Conservation (phyloP, 2,888 invertebrate species). For the Ophion ellenae region DNA sequence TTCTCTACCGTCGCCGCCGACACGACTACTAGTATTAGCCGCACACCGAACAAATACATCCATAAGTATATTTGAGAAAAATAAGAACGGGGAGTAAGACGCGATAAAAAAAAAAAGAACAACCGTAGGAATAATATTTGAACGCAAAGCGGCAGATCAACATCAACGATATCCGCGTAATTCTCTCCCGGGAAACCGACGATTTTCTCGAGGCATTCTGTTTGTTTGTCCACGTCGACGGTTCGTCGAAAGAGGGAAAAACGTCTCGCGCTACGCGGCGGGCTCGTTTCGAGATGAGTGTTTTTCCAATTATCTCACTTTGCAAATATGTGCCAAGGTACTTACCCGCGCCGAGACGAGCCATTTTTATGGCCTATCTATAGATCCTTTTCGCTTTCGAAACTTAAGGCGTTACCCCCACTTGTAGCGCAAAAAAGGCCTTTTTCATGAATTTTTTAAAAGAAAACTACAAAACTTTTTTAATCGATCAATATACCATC, state of each 20-base stretch:
- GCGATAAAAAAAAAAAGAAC: slow-evolving; percentile 11
- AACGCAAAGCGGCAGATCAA: background rate
- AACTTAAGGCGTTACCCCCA: no score
- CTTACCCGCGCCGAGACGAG: background rate
- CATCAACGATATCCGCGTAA: slow-evolving; percentile 23
- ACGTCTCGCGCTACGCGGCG: background rate
- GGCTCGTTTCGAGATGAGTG: slow-evolving; percentile 10
- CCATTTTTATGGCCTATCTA: slow-evolving; percentile 3
- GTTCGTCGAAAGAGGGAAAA: slow-evolving; percentile 14
- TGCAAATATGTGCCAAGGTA: slow-evolving; percentile 35
- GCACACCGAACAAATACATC: slow-evolving; percentile 39
- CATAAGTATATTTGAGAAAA: slow-evolving; percentile 54
- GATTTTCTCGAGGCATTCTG: background rate
- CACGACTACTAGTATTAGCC: slow-evolving; percentile 61
- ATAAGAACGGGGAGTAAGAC: slow-evolving; percentile 30
- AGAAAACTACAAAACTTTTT: no score
- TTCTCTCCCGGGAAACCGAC: background rate
- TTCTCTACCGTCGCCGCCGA: slow-evolving; percentile 43
- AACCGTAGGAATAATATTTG: slow-evolving; percentile 16
- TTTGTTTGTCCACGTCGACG: slow-evolving; percentile 34
- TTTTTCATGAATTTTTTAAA: no score
- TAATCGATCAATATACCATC: no score
- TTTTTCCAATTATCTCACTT: slow-evolving; percentile 42
- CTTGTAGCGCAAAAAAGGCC: no score
- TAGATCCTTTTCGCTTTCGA: background rate